phyloP scores from a whole-genome alignment of 2,113 vertebrate genomes.

The Sorex araneus region DNA sequence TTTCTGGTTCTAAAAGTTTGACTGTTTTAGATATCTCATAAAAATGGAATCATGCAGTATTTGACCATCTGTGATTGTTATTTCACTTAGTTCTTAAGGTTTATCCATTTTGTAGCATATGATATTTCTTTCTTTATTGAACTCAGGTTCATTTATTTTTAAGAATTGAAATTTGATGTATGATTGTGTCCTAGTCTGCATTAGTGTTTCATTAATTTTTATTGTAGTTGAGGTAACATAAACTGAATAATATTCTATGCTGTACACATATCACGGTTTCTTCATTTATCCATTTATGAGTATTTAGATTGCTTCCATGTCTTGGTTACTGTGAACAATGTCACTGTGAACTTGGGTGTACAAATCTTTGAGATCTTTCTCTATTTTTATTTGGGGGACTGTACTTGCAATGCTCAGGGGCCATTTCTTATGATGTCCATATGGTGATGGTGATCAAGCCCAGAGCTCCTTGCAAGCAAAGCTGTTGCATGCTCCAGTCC shows the following conservation, averaged over 20 bases:
- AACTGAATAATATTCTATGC: not conserved
- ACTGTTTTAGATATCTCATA: not conserved
- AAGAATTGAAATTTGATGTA: too few species aligned
- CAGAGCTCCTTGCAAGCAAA: too few species aligned
- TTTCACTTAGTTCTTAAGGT: conserved; percentile 9
- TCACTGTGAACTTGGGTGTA: not conserved
- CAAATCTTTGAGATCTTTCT: not conserved
- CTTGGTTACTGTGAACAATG: not conserved
- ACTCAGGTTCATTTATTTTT: too few species aligned
- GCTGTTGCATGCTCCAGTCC: too few species aligned
- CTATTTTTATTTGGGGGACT: not conserved
- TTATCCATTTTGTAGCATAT: conserved; percentile 4
- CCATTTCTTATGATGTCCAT: too few species aligned
- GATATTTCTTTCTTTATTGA: too few species aligned
- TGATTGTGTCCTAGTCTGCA: too few species aligned
- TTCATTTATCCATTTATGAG: not conserved
- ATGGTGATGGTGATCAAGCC: too few species aligned
- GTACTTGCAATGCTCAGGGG: too few species aligned
- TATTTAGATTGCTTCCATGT: not conserved
- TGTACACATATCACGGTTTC: not conserved
- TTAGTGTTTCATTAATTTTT: too few species aligned
- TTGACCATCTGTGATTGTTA: not conserved
- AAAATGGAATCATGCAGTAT: not conserved
- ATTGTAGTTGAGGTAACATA: not conserved
- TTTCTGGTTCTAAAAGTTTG: not conserved